These are phyloP conservation scores for Mobula hypostoma DNA, from an alignment of 2,113 vertebrate genomes.

Conservation along the genomic window DNA sequence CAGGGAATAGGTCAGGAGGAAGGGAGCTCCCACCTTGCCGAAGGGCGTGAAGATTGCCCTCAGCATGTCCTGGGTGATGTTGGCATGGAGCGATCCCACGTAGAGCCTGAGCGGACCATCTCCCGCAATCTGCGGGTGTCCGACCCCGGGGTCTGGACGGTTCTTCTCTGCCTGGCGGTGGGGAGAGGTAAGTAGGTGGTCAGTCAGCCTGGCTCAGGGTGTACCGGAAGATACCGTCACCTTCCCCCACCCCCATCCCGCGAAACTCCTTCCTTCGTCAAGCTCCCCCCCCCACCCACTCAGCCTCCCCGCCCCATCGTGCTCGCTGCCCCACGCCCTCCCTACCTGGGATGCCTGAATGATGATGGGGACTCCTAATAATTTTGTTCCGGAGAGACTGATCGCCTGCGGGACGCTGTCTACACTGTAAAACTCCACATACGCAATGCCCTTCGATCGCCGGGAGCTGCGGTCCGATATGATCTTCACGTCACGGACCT, in stretches of 20 bases:
- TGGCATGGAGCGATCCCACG: slow-evolving; percentile 53
- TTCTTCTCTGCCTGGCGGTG: slow-evolving; percentile 53
- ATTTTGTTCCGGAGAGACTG: slow-evolving; percentile 50
- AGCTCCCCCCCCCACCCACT: neutral
- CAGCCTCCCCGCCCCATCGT: neutral
- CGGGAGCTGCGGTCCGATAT: slow-evolving; percentile 56
- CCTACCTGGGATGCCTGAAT: slow-evolving; percentile 55
- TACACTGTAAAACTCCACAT: slow-evolving; percentile 57
- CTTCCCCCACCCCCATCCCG: no score
- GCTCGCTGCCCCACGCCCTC: neutral
- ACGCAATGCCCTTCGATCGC: slow-evolving; percentile 54
- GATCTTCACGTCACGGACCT: slow-evolving; percentile 58
- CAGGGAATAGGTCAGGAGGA: slow-evolving; percentile 43
- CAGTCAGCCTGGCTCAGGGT: neutral
- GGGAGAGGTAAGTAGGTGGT: neutral
- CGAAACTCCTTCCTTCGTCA: neutral
- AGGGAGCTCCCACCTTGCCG: slow-evolving; percentile 53
- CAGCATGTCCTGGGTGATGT: slow-evolving; percentile 57
- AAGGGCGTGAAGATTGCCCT: slow-evolving; percentile 57
- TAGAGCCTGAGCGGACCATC: slow-evolving; percentile 49
- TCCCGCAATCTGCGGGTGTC: slow-evolving; percentile 49
- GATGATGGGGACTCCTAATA: slow-evolving; percentile 54
- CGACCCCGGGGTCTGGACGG: slow-evolving; percentile 51
- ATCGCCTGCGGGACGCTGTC: slow-evolving; percentile 54
- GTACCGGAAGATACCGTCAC: no score